Evolutionary conservation across 2,797 vertebrate species (phyloP).

Genomic region (Melopsittacus undulatus): DNA sequence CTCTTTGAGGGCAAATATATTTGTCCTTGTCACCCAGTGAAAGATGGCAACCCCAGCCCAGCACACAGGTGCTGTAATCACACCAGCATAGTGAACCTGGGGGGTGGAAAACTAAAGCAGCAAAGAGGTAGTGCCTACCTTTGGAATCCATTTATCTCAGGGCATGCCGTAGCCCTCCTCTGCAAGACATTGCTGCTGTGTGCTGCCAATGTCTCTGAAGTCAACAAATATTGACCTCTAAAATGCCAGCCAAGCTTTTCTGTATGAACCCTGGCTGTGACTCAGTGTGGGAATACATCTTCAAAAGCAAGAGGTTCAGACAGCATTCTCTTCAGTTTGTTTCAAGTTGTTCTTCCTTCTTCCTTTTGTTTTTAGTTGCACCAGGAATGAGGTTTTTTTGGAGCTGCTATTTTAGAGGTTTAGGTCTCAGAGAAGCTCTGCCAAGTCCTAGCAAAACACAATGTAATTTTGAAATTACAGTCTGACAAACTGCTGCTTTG

Average conservation of each 20-base stretch:
- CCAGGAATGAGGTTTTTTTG: slow-evolving; percentile 1
- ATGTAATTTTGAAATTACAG: slow-evolving; percentile 63
- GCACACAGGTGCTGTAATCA: not conserved
- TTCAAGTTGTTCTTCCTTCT: slow-evolving; percentile 35
- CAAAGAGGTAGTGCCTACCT: slow-evolving; percentile 7
- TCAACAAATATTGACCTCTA: slow-evolving; percentile 8
- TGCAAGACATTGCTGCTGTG: not conserved
- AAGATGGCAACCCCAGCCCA: not conserved
- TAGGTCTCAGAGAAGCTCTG: slow-evolving; percentile 2
- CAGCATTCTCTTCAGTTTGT: not conserved
- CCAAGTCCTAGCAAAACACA: slow-evolving; percentile 48
- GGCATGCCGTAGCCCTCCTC: slow-evolving; percentile 10
- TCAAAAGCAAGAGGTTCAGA: slow-evolving; percentile 46
- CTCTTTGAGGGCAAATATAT: slow-evolving; percentile 15
- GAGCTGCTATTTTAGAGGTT: slow-evolving; percentile 36
- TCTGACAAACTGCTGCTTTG: slow-evolving; percentile 32
- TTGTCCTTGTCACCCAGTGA: slow-evolving; percentile 21
- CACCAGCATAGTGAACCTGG: not conserved
- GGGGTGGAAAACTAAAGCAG: not conserved
- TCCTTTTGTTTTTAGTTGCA: slow-evolving; percentile 25
- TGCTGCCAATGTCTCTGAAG: not conserved
- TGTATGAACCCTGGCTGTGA: not conserved
- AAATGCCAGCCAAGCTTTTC: slow-evolving; percentile 11
- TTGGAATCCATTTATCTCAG: not conserved
- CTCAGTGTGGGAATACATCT: slow-evolving; percentile 27